These are phyloP conservation scores for Trissoscelio sp. DNA, from an alignment of 2,888 invertebrate species.

Conservation along the genomic window DNA sequence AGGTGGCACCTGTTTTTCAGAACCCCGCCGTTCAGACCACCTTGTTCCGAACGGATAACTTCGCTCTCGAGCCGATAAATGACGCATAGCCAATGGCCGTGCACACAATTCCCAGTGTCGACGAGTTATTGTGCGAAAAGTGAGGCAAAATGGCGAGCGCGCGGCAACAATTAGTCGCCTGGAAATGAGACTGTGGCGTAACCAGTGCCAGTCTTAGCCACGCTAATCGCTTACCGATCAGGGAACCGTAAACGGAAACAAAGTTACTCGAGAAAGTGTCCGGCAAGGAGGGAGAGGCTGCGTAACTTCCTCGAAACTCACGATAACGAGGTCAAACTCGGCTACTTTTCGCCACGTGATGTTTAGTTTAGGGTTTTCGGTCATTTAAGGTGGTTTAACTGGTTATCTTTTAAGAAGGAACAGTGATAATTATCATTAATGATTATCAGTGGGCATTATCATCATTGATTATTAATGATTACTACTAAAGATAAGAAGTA, in stretches of 20 bases:
- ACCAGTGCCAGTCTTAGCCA: not conserved
- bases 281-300: not conserved
- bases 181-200: slow-evolving; percentile 17
- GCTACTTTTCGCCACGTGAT: slow-evolving; percentile 16
- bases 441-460: too few species aligned
- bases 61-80: slow-evolving; percentile 32
- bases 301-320: slow-evolving; percentile 45
- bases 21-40: too few species aligned
- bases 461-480: too few species aligned
- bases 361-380: too few species aligned
- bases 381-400: too few species aligned
- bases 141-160: slow-evolving; percentile 39
- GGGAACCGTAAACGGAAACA: slow-evolving; percentile 50
- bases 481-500: too few species aligned
- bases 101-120: not conserved
- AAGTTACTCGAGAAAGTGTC: slow-evolving; percentile 39
- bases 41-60: slow-evolving; percentile 34
- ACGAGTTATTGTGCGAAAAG: slow-evolving; percentile 27
- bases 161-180: slow-evolving; percentile 44
- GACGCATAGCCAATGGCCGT: slow-evolving; percentile 10
- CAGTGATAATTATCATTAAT: too few species aligned
- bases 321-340: slow-evolving; percentile 19
- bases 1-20: slow-evolving; percentile 61
- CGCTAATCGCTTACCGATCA: slow-evolving; percentile 6
- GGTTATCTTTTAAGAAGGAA: too few species aligned